A percentile compares a stretch with the other conserved stretches of the same genome.
Evolutionary conservation across 1,140 invertebrate species (phyloP).

Genomic region (Gonatopus flavifemur): DNA sequence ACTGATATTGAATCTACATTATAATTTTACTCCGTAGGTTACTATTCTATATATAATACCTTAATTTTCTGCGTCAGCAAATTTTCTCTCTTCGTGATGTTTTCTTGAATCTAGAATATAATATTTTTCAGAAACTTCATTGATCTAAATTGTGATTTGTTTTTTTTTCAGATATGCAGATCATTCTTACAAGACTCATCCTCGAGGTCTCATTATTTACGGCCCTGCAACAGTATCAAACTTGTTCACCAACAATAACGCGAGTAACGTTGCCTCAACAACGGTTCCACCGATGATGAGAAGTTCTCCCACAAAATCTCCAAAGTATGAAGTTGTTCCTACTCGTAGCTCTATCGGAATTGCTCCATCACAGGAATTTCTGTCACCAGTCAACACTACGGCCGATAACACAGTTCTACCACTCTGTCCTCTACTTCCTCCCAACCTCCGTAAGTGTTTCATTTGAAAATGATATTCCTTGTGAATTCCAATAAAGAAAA

Average conservation of each 20-base stretch:
- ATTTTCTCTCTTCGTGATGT: too few relatives aligned
- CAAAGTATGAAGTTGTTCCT: constrained; percentile 27
- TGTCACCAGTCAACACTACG: too few relatives aligned
- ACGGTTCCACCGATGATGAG: constrained; percentile 22
- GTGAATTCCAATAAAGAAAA: too few relatives aligned
- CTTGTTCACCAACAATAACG: constrained; percentile 20
- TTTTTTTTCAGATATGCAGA: constrained; percentile 43
- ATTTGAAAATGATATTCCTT: too few relatives aligned
- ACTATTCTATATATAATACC: too few relatives aligned
- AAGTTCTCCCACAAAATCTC: constrained; percentile 31
- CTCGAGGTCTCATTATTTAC: constrained; percentile 51
- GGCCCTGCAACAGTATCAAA: constrained; percentile 36
- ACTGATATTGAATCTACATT: too few relatives aligned
- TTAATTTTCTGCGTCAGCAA: too few relatives aligned
- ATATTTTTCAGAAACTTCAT: too few relatives aligned
- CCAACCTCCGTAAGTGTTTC: constrained; percentile 60
- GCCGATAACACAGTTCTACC: constrained; percentile 19
- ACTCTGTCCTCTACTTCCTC: constrained; percentile 52
- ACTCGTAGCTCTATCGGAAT: constrained; percentile 9
- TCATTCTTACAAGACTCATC: constrained; percentile 41
- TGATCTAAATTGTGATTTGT: too few relatives aligned
- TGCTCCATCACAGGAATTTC: constrained; percentile 14
- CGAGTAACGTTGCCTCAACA: constrained; percentile 35
- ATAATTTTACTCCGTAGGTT: too few relatives aligned
- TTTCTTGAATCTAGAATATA: too few relatives aligned